A percentile compares a stretch with the other conserved stretches of the same genome.
Evolutionary conservation across 1,140 invertebrate genomes (phyloP).

Genomic region (Leptopilina clavipes): DNA sequence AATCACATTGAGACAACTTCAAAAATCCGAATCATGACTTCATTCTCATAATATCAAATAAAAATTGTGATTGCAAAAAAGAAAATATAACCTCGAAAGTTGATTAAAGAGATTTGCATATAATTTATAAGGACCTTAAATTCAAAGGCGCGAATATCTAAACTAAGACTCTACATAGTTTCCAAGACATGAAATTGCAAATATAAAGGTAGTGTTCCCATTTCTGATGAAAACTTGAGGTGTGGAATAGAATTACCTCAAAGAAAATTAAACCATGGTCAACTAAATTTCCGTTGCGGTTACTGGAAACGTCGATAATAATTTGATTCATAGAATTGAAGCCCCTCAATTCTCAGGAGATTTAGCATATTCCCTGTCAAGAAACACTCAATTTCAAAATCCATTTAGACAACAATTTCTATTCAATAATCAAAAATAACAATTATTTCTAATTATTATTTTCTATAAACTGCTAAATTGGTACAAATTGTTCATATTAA

Average conservation of each 20-base stretch:
- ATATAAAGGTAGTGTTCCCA: background rate
- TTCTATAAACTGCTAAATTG: no score
- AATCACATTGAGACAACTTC: background rate
- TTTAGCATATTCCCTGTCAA: background rate
- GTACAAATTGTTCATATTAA: no score
- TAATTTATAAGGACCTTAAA: background rate
- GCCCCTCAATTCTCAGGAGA: slow-evolving; percentile 2
- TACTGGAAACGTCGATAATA: slow-evolving; percentile 27
- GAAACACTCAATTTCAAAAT: background rate
- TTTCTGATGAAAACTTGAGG: slow-evolving; percentile 16
- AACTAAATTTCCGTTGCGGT: slow-evolving; percentile 48
- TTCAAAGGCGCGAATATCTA: background rate
- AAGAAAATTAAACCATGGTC: slow-evolving; percentile 45
- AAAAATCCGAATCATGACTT: background rate
- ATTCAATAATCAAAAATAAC: no score
- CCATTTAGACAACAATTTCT: no score
- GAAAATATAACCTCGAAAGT: background rate
- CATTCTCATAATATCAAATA: background rate
- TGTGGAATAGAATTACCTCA: slow-evolving; percentile 12
- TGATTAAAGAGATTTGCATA: background rate
- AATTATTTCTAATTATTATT: no score
- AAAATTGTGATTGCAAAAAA: background rate
- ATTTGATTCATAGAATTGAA: slow-evolving; percentile 17
- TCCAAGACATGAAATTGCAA: background rate
- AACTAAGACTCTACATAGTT: background rate